These are phyloP conservation scores for Pterobdella sp. DNA, from an alignment of 2,888 invertebrate genomes.

Conservation along the genomic window DNA sequence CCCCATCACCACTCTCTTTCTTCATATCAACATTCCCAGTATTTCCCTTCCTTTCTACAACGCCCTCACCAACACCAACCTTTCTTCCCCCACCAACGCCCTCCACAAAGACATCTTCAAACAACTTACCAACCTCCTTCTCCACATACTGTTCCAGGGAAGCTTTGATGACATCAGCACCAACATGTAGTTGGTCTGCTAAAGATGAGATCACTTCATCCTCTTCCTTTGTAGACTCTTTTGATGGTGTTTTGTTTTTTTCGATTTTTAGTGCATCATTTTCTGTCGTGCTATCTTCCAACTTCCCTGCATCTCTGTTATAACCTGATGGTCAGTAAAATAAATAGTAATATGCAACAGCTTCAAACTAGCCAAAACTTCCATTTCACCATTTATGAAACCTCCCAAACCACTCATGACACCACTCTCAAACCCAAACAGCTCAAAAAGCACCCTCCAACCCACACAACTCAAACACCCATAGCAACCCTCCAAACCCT, in stretches of 20 bases:
- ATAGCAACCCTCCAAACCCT: background rate
- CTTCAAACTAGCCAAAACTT: background rate
- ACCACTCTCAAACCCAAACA: background rate
- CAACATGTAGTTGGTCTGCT: background rate
- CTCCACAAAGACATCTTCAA: background rate
- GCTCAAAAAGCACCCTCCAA: background rate
- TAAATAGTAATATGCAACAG: background rate
- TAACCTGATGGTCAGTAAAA: background rate
- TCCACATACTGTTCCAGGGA: background rate
- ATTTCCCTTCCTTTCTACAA: background rate
- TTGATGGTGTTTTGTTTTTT: too few relatives aligned
- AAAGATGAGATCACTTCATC: too few relatives aligned
- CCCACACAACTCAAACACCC: background rate
- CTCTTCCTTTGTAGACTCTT: too few relatives aligned
- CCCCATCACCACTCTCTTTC: slow-evolving; percentile 13
- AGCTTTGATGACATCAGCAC: too few relatives aligned
- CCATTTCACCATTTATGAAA: background rate
- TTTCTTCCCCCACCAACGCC: slow-evolving; percentile 6
- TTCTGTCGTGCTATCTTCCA: too few relatives aligned
- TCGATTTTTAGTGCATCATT: too few relatives aligned
- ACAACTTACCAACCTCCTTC: background rate
- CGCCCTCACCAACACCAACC: background rate
- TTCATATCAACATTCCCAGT: background rate
- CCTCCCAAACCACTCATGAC: slow-evolving; percentile 1
- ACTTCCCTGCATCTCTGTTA: too few relatives aligned